A percentile compares a stretch with the other conserved stretches of the same genome.
Evolutionary conservation across 2,113 vertebrate species (phyloP).

Genomic region (Petaurus breviceps): DNA sequence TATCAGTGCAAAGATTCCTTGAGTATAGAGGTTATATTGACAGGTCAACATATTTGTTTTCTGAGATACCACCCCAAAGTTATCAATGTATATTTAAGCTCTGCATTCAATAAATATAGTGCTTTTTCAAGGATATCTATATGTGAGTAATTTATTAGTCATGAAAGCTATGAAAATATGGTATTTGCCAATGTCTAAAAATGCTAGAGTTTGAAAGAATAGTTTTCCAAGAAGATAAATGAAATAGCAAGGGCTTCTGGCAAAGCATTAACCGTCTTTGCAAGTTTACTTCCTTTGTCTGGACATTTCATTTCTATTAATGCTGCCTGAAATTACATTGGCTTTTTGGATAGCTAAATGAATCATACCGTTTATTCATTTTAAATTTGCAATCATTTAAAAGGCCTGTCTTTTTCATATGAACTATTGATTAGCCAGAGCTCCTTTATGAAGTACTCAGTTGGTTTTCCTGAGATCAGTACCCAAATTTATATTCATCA

Average conservation of each 20-base stretch:
- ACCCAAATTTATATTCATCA: neutral
- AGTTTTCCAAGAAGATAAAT: neutral
- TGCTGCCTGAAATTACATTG: neutral
- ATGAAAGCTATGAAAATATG: neutral
- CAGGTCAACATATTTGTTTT: neutral
- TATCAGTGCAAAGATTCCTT: neutral
- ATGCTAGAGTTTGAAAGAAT: neutral
- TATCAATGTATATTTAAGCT: neutral
- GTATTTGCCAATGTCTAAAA: neutral
- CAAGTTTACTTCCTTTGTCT: neutral
- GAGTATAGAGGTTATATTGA: neutral
- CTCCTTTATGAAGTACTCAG: neutral
- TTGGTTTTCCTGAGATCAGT: neutral
- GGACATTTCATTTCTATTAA: neutral
- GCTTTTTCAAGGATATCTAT: neutral
- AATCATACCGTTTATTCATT: neutral
- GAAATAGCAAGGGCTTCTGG: neutral
- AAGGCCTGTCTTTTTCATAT: neutral
- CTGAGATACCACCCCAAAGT: neutral
- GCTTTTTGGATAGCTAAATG: neutral
- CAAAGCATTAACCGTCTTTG: neutral
- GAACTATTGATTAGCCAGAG: neutral
- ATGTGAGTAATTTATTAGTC: neutral
- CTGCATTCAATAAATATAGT: neutral
- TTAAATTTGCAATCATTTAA: neutral